Conservation (phyloP, 2,113 vertebrate genomes). For the Oreochromis aureus region DNA sequence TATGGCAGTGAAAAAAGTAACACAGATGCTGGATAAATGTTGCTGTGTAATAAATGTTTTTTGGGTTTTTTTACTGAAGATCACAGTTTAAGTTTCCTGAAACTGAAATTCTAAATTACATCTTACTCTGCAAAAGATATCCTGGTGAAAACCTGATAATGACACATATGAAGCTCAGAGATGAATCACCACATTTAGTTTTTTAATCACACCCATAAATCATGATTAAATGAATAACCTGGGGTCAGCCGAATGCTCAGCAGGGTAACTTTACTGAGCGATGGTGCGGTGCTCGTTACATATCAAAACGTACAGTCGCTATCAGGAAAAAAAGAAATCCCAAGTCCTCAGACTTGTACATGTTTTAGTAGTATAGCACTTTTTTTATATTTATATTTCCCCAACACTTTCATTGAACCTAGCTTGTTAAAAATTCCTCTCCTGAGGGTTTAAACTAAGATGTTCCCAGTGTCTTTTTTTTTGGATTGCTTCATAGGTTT, state of each 20-base stretch:
- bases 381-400: background rate
- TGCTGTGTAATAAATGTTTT: background rate
- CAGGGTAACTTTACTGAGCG: background rate
- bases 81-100: background rate
- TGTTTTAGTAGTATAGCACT: background rate
- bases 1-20: background rate
- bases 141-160: background rate
- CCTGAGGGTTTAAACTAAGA: background rate
- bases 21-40: background rate
- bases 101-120: background rate
- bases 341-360: background rate
- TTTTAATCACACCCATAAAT: slow-evolving; percentile 5
- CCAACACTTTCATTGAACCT: background rate
- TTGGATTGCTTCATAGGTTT: fast-evolving
- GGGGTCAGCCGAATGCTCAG: background rate
- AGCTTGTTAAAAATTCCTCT: background rate
- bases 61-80: background rate
- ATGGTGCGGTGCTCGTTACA: background rate
- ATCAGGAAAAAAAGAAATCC: background rate
- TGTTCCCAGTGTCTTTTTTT: background rate
- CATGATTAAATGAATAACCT: background rate
- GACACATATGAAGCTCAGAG: background rate
- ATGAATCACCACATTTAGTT: background rate
- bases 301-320: background rate
- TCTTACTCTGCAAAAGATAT: background rate